Conservation (phyloP, 2,888 invertebrate species). For the Sepioteuthis lessoniana region DNA sequence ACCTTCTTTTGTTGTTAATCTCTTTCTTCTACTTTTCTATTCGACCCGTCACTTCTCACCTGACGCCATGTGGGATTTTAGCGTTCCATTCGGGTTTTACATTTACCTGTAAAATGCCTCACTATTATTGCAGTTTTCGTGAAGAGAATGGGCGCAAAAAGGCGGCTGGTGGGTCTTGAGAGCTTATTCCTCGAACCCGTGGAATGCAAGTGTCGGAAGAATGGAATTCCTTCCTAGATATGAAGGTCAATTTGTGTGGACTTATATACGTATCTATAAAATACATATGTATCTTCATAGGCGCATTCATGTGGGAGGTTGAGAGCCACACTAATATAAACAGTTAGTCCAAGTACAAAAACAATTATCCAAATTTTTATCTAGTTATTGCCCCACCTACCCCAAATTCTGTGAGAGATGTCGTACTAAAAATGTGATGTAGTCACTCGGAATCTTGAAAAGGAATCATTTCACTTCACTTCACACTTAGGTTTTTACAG, state of each 20-base stretch:
- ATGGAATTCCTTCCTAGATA: background rate
- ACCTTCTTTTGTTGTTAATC: background rate
- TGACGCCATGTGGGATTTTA: background rate
- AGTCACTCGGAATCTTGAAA: background rate
- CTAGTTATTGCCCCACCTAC: background rate
- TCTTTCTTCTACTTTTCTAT: background rate
- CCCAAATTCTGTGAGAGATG: background rate
- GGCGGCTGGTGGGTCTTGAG: background rate
- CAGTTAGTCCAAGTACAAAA: background rate
- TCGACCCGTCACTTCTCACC: background rate
- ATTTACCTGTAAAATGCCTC: background rate
- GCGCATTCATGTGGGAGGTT: no score
- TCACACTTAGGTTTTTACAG: background rate
- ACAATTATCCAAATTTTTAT: background rate
- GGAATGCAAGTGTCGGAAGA: background rate
- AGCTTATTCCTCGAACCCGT: background rate
- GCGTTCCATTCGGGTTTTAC: background rate
- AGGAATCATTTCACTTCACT: background rate
- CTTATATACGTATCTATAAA: background rate
- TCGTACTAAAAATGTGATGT: background rate
- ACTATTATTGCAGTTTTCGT: background rate
- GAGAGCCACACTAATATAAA: background rate
- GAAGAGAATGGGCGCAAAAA: background rate
- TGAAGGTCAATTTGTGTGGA: background rate
- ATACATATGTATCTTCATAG: no score